phyloP scores from a whole-genome alignment of 53 echinoderm and acorn worm species.

The Astropecten irregularis region DNA sequence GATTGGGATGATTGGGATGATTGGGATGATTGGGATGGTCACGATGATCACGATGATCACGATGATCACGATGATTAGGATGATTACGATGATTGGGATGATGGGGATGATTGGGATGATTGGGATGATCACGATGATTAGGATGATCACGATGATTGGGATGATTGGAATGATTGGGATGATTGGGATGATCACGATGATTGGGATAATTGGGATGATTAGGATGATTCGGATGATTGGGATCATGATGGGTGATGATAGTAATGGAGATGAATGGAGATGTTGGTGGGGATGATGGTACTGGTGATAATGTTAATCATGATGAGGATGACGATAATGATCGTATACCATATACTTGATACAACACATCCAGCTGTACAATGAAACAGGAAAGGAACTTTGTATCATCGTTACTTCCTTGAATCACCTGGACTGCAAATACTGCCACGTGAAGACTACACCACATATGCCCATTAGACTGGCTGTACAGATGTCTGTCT shows the following conservation, averaged over 20 bases:
- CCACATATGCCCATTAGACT: conserved; percentile 81
- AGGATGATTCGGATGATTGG: no score
- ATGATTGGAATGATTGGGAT: background rate
- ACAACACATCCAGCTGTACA: conserved; percentile 52
- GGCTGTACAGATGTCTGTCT: conserved; percentile 83
- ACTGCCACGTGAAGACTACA: conserved; percentile 82
- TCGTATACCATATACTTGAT: no score
- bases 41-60: no score
- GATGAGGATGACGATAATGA: no score
- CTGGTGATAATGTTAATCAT: background rate
- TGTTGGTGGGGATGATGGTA: no score
- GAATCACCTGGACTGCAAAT: conserved; percentile 74
- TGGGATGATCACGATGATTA: background rate
- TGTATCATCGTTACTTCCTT: conserved; percentile 84
- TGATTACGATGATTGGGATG: no score
- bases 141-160: background rate
- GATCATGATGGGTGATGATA: no score
- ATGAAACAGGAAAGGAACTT: conserved; percentile 64
- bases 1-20: no score
- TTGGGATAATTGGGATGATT: no score
- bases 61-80: no score
- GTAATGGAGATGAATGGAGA: no score
- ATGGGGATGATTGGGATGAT: background rate
- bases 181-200: background rate
- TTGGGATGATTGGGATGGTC: no score